Evolutionary conservation across 1,140 invertebrate species (phyloP).

Genomic region (Bombus confusus): DNA sequence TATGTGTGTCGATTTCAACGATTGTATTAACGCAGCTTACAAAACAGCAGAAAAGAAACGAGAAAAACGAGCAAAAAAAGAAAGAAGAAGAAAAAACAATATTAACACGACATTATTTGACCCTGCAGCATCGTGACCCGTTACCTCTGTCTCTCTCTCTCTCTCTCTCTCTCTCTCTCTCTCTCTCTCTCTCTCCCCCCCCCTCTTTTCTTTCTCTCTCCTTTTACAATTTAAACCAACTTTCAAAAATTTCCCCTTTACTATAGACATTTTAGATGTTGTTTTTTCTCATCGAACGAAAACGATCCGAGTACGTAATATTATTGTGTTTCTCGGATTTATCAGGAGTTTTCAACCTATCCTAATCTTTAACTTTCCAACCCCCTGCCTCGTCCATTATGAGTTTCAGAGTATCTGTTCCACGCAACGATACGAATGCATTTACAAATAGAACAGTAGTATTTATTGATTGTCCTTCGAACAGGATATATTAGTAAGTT

Average conservation of each 20-base stretch:
- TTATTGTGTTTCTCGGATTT: constrained; percentile 40
- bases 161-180: too few species aligned
- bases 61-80: constrained; percentile 18
- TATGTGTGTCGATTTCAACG: constrained; percentile 48
- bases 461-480: constrained; percentile 65
- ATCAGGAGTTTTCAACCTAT: constrained; percentile 26
- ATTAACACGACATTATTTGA: constrained; percentile 46
- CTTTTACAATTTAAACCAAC: background rate
- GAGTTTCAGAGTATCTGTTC: constrained; percentile 61
- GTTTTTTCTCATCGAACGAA: constrained; percentile 16
- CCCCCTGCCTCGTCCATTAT: constrained; percentile 7
- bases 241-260: background rate
- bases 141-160: too few species aligned
- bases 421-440: constrained; percentile 63
- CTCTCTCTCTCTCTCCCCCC: too few species aligned
- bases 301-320: constrained; percentile 46
- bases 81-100: constrained; percentile 26
- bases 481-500: constrained; percentile 54
- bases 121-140: background rate
- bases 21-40: constrained; percentile 44
- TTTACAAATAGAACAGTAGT: constrained; percentile 67
- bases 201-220: too few species aligned
- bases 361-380: background rate
- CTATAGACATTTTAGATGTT: constrained; percentile 29
- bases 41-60: constrained; percentile 20